Evolutionary conservation across 2,113 vertebrate genomes (phyloP).

Genomic region (Theristicus caerulescens): DNA sequence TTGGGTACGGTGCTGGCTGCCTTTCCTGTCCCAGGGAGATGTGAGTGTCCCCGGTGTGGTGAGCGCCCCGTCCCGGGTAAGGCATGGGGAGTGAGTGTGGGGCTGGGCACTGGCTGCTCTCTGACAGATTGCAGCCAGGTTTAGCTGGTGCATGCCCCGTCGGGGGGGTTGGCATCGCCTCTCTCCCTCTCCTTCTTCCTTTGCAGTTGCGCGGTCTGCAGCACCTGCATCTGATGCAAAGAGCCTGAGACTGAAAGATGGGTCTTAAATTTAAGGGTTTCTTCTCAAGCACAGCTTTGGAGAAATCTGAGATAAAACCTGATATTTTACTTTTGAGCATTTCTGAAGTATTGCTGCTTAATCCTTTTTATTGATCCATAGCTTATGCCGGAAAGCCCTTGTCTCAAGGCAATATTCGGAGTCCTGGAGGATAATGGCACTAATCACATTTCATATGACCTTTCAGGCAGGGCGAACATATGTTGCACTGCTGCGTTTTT

Average conservation of each 20-base stretch:
- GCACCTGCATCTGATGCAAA: neutral
- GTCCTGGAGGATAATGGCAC: constrained; percentile 33
- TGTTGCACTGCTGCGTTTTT: neutral
- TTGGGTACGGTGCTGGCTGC: neutral
- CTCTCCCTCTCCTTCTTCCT: neutral
- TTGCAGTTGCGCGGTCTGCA: rapidly evolving
- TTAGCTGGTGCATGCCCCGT: neutral
- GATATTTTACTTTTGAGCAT: neutral
- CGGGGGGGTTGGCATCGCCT: rapidly evolving
- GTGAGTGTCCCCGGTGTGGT: neutral
- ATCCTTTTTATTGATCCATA: constrained; percentile 22
- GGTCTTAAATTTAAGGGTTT: neutral
- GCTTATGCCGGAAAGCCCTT: neutral
- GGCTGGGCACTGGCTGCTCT: neutral
- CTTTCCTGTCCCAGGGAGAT: neutral
- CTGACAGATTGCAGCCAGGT: neutral
- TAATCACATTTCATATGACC: constrained; percentile 28
- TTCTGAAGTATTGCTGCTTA: neutral
- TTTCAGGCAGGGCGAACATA: constrained; percentile 9
- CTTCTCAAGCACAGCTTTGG: neutral
- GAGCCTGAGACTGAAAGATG: neutral
- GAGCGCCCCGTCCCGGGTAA: neutral
- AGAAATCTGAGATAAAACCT: neutral
- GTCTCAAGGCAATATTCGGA: constrained; percentile 11
- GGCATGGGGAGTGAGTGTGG: neutral